phyloP scores from a whole-genome alignment of 2,797 vertebrate genomes.

The Phoebastria nigripes region DNA sequence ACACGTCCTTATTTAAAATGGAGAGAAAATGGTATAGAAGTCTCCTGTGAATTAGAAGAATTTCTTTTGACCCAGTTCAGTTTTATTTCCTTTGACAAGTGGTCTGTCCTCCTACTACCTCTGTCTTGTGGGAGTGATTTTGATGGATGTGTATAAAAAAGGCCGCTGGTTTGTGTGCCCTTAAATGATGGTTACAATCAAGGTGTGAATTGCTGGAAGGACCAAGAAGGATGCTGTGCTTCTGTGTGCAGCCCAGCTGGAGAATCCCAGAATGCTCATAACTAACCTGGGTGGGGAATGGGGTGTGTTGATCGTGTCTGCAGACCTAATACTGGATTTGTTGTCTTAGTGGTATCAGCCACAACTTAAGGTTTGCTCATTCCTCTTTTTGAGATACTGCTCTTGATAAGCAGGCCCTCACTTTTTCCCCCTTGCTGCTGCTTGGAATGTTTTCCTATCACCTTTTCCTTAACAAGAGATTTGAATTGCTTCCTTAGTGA shows the following conservation, averaged over 20 bases:
- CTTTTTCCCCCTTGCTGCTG: background rate
- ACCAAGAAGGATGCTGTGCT: background rate
- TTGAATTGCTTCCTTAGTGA: background rate
- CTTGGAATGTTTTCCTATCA: slow-evolving; percentile 7
- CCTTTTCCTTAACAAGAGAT: slow-evolving; percentile 7
- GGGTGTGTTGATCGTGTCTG: background rate
- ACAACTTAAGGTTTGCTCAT: background rate
- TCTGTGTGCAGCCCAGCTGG: background rate
- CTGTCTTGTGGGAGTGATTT: background rate
- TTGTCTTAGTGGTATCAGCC: background rate
- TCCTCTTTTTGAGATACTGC: background rate
- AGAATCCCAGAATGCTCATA: fast-evolving
- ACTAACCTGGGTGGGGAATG: background rate
- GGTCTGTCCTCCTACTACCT: background rate
- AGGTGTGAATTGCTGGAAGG: background rate
- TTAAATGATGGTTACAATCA: background rate
- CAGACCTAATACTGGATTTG: background rate
- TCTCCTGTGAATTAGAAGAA: background rate
- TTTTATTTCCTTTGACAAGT: background rate
- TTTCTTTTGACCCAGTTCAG: background rate
- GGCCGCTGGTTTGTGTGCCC: background rate
- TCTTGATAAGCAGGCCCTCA: background rate
- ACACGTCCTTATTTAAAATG: background rate
- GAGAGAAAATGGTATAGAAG: background rate
- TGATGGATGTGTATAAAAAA: background rate